phyloP scores from a whole-genome alignment of 2,113 vertebrate genomes.

The Psophia crepitans region DNA sequence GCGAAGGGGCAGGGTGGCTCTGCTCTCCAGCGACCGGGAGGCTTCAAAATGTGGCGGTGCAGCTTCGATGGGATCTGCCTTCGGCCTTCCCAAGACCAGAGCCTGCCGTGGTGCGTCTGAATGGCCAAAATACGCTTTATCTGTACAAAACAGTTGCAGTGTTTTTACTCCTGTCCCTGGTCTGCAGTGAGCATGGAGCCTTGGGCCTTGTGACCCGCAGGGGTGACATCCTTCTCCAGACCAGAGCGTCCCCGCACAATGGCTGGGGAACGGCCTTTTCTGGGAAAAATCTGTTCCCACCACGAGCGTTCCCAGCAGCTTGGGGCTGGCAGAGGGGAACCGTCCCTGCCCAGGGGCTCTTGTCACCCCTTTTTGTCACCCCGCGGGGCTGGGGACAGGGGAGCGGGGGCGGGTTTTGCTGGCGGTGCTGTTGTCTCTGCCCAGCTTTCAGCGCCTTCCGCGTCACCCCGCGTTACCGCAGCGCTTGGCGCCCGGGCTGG shows the following conservation, averaged over 20 bases:
- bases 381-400: not conserved
- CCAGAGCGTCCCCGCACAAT: not conserved
- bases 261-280: not conserved
- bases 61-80: not conserved
- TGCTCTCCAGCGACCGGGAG: fast-evolving
- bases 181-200: not conserved
- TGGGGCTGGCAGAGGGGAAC: not conserved
- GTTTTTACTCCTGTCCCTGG: not conserved
- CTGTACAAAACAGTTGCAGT: not conserved
- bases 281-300: not conserved
- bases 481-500: not conserved
- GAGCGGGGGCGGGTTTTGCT: not conserved
- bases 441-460: not conserved
- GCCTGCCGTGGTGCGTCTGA: not conserved
- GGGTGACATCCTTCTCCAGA: not conserved
- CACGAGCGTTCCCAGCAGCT: not conserved
- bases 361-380: not conserved
- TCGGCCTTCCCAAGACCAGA: not conserved
- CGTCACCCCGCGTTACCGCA: fast-evolving
- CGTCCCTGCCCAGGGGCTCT: fast-evolving
- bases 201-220: not conserved
- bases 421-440: not conserved
- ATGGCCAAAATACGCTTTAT: not conserved
- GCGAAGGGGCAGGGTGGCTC: fast-evolving
- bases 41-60: not conserved